Percentiles rank a stretch among this genome's conserved stretches.
phyloP scores from a whole-genome alignment of 2,113 vertebrate species.

The Columba janthina region DNA sequence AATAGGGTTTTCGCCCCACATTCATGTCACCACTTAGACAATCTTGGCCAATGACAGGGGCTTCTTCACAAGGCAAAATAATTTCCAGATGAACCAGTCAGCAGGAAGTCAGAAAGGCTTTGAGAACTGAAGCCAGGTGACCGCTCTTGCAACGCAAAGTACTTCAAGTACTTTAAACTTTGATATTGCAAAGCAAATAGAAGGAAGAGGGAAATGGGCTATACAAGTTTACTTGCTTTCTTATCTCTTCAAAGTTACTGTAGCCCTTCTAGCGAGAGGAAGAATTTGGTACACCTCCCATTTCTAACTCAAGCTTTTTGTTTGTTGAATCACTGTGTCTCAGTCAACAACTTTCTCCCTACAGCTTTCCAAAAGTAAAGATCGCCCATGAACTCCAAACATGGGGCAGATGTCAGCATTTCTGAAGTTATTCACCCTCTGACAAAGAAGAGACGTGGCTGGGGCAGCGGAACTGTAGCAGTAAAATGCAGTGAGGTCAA shows the following conservation, averaged over 20 bases:
- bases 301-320: conserved; percentile 9
- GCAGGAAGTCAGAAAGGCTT: neutral
- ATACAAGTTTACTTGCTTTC: neutral
- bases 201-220: neutral
- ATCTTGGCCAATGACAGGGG: neutral
- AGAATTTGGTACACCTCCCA: neutral
- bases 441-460: neutral
- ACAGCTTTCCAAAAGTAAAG: conserved; percentile 23
- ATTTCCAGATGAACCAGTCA: neutral
- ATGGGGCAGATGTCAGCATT: neutral
- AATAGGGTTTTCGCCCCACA: neutral
- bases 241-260: neutral
- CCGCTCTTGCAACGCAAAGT: neutral
- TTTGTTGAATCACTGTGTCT: neutral
- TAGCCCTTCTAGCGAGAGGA: neutral
- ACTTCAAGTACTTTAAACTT: conserved; percentile 6
- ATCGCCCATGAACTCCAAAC: conserved; percentile 6
- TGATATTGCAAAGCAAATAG: conserved; percentile 37
- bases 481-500: conserved; percentile 24
- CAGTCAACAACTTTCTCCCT: neutral
- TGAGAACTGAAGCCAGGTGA: neutral
- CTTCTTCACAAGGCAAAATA: neutral
- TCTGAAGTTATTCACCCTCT: conserved; percentile 36
- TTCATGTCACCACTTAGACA: neutral
- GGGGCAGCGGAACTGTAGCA: conserved; percentile 4